Conservation (phyloP, 2,113 vertebrate genomes). For the Apeltes quadracus region DNA sequence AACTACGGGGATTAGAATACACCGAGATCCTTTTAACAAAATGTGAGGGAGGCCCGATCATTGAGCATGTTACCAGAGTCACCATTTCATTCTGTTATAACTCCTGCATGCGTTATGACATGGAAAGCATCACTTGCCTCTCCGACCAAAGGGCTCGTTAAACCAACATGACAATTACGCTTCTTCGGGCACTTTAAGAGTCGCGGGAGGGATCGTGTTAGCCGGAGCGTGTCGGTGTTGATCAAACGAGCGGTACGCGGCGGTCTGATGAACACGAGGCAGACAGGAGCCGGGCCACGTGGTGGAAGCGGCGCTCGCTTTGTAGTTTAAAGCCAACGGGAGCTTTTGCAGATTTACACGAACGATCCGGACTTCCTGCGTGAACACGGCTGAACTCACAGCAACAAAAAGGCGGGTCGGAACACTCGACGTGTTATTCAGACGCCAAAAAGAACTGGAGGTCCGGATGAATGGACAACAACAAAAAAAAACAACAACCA, state of each 20-base stretch:
- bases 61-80: too few relatives aligned
- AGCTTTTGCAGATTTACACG: not conserved
- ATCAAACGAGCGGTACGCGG: slow-evolving; percentile 47
- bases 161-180: slow-evolving; percentile 52
- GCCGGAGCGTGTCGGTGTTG: slow-evolving; percentile 9
- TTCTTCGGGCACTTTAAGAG: slow-evolving; percentile 37
- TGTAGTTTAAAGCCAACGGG: not conserved
- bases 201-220: slow-evolving; percentile 6
- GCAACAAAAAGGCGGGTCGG: not conserved
- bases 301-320: not conserved
- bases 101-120: too few relatives aligned
- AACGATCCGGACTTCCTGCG: not conserved
- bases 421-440: slow-evolving; percentile 17
- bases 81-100: not conserved
- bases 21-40: too few relatives aligned
- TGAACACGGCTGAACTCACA: not conserved
- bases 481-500: slow-evolving; percentile 15
- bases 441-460: not conserved
- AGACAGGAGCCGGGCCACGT: not conserved
- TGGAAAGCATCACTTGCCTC: too few relatives aligned
- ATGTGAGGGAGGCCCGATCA: too few relatives aligned
- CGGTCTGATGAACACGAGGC: slow-evolving; percentile 47
- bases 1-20: too few relatives aligned
- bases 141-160: slow-evolving; percentile 48
- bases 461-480: slow-evolving; percentile 12